Evolutionary conservation across 2,888 invertebrate species (phyloP).

Genomic region (Lissonota sp.): DNA sequence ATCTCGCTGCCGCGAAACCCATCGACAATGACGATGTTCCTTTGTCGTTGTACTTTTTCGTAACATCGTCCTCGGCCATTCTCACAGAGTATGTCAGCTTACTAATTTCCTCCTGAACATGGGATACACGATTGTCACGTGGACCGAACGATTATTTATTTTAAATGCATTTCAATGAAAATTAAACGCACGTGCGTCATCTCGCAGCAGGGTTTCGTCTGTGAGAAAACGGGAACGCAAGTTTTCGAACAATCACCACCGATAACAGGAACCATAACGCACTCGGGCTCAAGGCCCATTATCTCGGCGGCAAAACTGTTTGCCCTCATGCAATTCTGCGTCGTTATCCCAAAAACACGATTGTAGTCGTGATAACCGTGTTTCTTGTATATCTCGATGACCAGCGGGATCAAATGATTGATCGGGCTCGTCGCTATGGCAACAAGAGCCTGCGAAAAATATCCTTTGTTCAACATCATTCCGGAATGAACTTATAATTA

Average conservation of each 20-base stretch:
- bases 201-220: slow-evolving; percentile 86
- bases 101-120: slow-evolving; percentile 83
- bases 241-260: slow-evolving; percentile 92
- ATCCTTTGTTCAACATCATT: too few species aligned
- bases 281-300: slow-evolving; percentile 87
- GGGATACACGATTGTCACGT: background rate
- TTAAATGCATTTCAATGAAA: background rate
- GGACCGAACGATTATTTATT: slow-evolving; percentile 6
- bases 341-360: slow-evolving; percentile 89
- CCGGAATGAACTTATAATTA: slow-evolving; percentile 40
- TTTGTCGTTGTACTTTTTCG: slow-evolving; percentile 86
- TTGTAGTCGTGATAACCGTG: slow-evolving; percentile 87
- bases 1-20: slow-evolving; percentile 87
- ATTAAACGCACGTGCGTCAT: slow-evolving; percentile 77
- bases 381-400: slow-evolving; percentile 88
- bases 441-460: slow-evolving; percentile 82
- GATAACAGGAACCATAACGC: slow-evolving; percentile 90
- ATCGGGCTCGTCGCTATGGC: slow-evolving; percentile 85
- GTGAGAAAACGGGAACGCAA: slow-evolving; percentile 91
- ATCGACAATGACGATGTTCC: slow-evolving; percentile 87
- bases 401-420: slow-evolving; percentile 90
- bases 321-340: slow-evolving; percentile 89
- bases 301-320: slow-evolving; percentile 90
- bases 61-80: slow-evolving; percentile 87
- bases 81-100: slow-evolving; percentile 79